phyloP scores from a whole-genome alignment of 2,888 invertebrate genomes.

The Macrosoma leucophasiata region DNA sequence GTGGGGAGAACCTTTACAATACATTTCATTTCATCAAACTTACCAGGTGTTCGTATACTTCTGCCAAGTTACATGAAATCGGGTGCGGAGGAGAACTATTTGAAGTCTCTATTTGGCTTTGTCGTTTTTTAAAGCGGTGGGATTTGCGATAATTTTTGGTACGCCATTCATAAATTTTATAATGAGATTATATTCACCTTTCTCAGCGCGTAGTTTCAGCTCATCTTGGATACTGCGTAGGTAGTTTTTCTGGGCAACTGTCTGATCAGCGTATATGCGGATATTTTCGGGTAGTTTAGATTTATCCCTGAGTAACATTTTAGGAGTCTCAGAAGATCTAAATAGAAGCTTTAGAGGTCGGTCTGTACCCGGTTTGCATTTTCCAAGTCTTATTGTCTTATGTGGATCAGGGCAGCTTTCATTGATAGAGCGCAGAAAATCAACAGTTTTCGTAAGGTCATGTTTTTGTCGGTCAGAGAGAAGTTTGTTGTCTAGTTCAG shows the following conservation, averaged over 20 bases:
- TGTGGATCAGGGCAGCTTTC: conserved; percentile 8
- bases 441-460: too few species aligned
- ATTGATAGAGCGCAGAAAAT: too few species aligned
- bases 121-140: conserved; percentile 7
- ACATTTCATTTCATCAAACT: conserved; percentile 24
- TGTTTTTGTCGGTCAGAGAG: too few species aligned
- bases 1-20: conserved; percentile 12
- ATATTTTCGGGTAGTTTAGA: conserved; percentile 10
- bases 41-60: conserved; percentile 24
- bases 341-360: conserved; percentile 18
- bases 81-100: conserved; percentile 16
- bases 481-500: too few species aligned
- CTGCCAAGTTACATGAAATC: conserved; percentile 21
- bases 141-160: conserved; percentile 7
- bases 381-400: conserved; percentile 14
- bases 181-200: conserved; percentile 13
- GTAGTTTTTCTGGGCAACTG: conserved; percentile 14
- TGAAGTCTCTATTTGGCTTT: conserved; percentile 21
- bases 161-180: conserved; percentile 14
- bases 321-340: conserved; percentile 5
- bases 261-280: conserved; percentile 17
- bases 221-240: conserved; percentile 14
- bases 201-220: conserved; percentile 6
- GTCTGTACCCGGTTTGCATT: conserved; percentile 12
- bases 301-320: conserved; percentile 13